These are phyloP conservation scores for Caradrina clavipalpis DNA, from an alignment of 2,888 invertebrate species.

Conservation along the genomic window DNA sequence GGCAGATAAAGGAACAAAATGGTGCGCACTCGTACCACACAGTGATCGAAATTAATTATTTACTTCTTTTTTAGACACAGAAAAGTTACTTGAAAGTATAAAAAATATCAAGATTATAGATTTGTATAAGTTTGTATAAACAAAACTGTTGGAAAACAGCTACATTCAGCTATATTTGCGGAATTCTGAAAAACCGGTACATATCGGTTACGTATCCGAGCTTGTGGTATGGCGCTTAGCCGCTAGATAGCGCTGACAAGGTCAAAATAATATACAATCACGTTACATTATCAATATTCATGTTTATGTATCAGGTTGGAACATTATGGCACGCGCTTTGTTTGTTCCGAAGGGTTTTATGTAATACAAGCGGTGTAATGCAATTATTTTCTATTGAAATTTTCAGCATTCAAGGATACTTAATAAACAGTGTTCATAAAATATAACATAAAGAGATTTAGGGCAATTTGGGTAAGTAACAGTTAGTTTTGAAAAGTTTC, in stretches of 20 bases:
- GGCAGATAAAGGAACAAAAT: slow-evolving; percentile 74
- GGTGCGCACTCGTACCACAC: slow-evolving; percentile 45
- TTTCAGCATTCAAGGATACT: slow-evolving; percentile 22
- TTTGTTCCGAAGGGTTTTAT: slow-evolving; percentile 57
- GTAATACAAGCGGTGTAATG: slow-evolving; percentile 49
- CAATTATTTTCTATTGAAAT: slow-evolving; percentile 38
- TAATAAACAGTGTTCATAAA: slow-evolving; percentile 30
- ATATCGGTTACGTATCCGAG: slow-evolving; percentile 27
- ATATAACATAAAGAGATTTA: slow-evolving; percentile 17
- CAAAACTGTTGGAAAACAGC: background rate
- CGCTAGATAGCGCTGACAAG: slow-evolving; percentile 75
- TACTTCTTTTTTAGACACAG: slow-evolving; percentile 9
- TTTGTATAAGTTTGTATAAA: slow-evolving; percentile 1
- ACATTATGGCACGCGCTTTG: slow-evolving; percentile 59
- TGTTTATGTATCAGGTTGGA: slow-evolving; percentile 58
- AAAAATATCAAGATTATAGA: background rate
- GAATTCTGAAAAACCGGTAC: slow-evolving; percentile 12
- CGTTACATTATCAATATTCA: slow-evolving; percentile 63
- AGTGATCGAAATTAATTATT: slow-evolving; percentile 25
- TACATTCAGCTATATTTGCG: background rate
- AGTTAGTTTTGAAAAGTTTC: slow-evolving; percentile 15
- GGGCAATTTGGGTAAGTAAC: slow-evolving; percentile 12
- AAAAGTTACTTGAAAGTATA: background rate
- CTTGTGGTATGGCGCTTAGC: slow-evolving; percentile 52
- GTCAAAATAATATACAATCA: slow-evolving; percentile 60